Conservation (phyloP, 2,888 invertebrate genomes). For the Malacosoma neustria region DNA sequence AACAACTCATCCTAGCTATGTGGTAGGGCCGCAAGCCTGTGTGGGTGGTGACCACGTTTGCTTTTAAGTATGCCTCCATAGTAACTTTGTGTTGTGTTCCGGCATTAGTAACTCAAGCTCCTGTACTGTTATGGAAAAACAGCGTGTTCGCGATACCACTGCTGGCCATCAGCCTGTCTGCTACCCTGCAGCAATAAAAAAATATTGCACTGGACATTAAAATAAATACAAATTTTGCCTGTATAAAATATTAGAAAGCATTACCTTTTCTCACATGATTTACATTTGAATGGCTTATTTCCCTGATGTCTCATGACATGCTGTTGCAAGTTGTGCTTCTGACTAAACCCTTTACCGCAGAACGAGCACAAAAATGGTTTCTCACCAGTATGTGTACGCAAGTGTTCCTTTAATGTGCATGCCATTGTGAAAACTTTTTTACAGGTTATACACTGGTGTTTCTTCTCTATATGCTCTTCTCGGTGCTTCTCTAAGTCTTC, state of each 20-base stretch:
- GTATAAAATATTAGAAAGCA: constrained; percentile 6
- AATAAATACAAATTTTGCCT: no score
- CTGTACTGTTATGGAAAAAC: no score
- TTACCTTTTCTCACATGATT: constrained; percentile 56
- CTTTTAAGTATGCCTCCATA: no score
- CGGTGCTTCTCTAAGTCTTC: constrained; percentile 54
- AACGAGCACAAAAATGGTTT: constrained; percentile 73
- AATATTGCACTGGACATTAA: no score
- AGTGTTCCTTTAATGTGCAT: constrained; percentile 74
- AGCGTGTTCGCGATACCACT: no score
- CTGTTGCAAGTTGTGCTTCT: constrained; percentile 75
- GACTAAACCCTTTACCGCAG: constrained; percentile 75
- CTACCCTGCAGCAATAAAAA: no score
- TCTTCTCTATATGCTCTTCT: constrained; percentile 58
- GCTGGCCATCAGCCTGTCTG: no score
- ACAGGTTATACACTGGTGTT: constrained; percentile 65
- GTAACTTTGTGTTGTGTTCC: no score
- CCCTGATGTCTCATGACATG: constrained; percentile 75
- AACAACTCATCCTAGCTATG: no score
- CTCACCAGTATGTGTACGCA: constrained; percentile 74
- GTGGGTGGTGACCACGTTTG: no score
- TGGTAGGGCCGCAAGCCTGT: no score
- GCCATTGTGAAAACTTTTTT: constrained; percentile 62
- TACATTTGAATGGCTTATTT: constrained; percentile 53
- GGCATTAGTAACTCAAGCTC: no score